phyloP scores from a whole-genome alignment of 2,888 invertebrate species.

The Nymphalis polychloros region DNA sequence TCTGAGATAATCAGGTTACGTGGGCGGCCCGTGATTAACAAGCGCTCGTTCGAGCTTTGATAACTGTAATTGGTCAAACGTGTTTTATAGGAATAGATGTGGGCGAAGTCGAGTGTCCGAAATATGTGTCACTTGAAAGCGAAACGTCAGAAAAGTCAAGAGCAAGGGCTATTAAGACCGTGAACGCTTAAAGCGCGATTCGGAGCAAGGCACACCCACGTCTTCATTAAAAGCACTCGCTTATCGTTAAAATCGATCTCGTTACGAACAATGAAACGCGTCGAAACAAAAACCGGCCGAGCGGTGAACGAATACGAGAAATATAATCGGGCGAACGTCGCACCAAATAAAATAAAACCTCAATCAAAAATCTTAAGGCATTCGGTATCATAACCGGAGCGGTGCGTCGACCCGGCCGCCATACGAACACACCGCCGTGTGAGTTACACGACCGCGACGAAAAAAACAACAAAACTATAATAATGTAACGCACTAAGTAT shows the following conservation, averaged over 20 bases:
- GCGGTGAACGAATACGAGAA: slow-evolving; percentile 77
- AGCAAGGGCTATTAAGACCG: slow-evolving; percentile 24
- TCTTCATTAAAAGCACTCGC: slow-evolving; percentile 73
- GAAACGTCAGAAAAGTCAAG: slow-evolving; percentile 22
- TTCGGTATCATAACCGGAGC: slow-evolving; percentile 76
- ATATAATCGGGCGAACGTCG: slow-evolving; percentile 75
- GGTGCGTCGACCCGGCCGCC: slow-evolving; percentile 76
- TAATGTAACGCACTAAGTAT: slow-evolving; percentile 81
- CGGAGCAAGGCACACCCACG: slow-evolving; percentile 65
- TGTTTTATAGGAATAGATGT: slow-evolving; percentile 24
- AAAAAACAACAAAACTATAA: slow-evolving; percentile 76
- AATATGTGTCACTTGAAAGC: slow-evolving; percentile 18
- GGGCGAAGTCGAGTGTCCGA: slow-evolving; percentile 22
- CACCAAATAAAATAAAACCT: slow-evolving; percentile 77
- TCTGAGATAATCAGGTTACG: background rate
- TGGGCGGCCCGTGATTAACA: slow-evolving; percentile 17
- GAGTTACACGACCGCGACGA: slow-evolving; percentile 68
- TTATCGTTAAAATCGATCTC: slow-evolving; percentile 78
- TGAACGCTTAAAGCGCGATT: slow-evolving; percentile 23
- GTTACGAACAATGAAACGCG: slow-evolving; percentile 78
- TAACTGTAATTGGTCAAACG: slow-evolving; percentile 38
- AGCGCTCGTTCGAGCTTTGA: slow-evolving; percentile 16
- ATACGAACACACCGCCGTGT: slow-evolving; percentile 70
- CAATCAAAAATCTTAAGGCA: slow-evolving; percentile 79
- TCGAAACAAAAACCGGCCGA: slow-evolving; percentile 76